Evolutionary conservation across 2,797 vertebrate genomes (phyloP).

Genomic region (Remorina albescens): DNA sequence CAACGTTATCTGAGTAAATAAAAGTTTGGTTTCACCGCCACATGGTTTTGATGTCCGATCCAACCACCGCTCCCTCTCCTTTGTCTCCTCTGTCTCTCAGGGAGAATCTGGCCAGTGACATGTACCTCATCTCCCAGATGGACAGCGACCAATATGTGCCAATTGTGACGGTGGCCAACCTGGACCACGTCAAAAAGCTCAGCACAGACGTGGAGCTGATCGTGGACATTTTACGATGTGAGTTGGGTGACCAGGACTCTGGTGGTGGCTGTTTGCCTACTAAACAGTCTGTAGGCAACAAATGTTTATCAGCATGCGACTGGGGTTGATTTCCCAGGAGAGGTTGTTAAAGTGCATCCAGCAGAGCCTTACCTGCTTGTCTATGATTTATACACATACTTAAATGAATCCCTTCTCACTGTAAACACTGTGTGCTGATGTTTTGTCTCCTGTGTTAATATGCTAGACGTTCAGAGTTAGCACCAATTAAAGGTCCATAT

Average conservation of each 20-base stretch:
- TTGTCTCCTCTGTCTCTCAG: conserved; percentile 76
- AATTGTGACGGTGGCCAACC: conserved; percentile 98
- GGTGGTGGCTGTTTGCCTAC: too few species aligned
- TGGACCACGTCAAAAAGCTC: conserved; percentile 98
- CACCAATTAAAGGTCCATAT: too few species aligned
- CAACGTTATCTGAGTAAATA: background rate
- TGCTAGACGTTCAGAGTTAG: background rate
- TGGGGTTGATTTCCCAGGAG: conserved; percentile 51
- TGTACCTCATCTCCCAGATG: conserved; percentile 99
- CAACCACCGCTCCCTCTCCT: background rate
- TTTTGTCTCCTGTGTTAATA: background rate
- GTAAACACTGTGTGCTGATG: background rate
- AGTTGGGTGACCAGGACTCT: conserved; percentile 74
- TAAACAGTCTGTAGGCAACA: background rate
- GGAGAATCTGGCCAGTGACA: conserved; percentile 99
- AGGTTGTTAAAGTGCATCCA: conserved; percentile 45
- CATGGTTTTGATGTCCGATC: background rate
- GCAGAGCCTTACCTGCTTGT: conserved; percentile 36
- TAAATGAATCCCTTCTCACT: conserved; percentile 15
- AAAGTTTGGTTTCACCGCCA: background rate
- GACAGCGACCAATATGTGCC: conserved; percentile 99
- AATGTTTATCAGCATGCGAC: conserved; percentile 29
- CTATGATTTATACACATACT: conserved; percentile 34
- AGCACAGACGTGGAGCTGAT: conserved; percentile 97
- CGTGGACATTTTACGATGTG: conserved; percentile 96